Evolutionary conservation across 1,140 invertebrate genomes (phyloP).

Genomic region (Drosophila ercepeae): DNA sequence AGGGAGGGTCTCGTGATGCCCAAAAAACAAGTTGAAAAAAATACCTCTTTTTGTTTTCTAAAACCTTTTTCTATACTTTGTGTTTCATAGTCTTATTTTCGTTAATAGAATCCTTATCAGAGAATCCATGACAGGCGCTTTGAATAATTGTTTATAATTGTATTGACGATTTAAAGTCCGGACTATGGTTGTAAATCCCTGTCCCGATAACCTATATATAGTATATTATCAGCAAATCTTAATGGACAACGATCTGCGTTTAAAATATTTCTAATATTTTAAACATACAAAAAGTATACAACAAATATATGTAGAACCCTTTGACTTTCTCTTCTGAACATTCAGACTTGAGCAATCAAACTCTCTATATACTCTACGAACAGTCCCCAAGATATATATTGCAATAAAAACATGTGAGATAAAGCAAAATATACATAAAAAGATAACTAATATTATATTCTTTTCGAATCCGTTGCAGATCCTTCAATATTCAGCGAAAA

Average conservation of each 20-base stretch:
- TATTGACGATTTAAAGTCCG: conserved; percentile 6
- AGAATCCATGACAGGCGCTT: conserved; percentile 17
- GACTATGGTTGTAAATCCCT: conserved; percentile 12
- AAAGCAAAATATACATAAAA: background rate
- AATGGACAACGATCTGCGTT: background rate
- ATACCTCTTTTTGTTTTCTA: background rate
- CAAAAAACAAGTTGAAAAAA: conserved; percentile 45
- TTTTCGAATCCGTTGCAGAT: conserved; percentile 44
- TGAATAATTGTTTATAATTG: conserved; percentile 19
- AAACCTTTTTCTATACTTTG: no score
- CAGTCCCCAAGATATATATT: no score
- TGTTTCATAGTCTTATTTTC: no score
- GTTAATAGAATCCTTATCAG: conserved; percentile 18
- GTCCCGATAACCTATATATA: conserved; percentile 9
- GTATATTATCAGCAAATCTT: background rate
- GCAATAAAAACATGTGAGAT: no score
- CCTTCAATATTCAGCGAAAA: conserved; percentile 83
- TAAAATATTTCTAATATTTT: no score
- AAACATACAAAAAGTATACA: background rate
- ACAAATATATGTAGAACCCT: no score
- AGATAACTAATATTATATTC: no score
- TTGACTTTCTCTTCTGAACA: no score
- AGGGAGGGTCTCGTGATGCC: conserved; percentile 68
- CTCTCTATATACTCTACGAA: no score
- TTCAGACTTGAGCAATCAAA: no score